These are phyloP conservation scores for Fabriciana adippe DNA, from an alignment of 2,888 invertebrate genomes.

Conservation along the genomic window DNA sequence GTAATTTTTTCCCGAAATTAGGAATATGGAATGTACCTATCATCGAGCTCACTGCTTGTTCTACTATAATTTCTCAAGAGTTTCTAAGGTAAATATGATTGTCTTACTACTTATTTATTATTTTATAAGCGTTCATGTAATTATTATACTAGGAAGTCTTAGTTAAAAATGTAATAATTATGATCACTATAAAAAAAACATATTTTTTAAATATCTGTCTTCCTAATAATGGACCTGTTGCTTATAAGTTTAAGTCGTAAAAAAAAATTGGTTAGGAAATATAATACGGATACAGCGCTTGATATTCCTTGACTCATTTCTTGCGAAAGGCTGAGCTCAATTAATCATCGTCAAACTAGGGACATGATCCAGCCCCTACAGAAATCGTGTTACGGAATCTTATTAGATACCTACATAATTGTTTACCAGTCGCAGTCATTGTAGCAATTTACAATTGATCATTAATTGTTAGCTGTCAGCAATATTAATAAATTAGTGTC, in stretches of 20 bases:
- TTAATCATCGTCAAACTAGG: slow-evolving; percentile 71
- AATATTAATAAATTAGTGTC: slow-evolving; percentile 48
- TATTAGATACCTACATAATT: slow-evolving; percentile 72
- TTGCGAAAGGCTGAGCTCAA: slow-evolving; percentile 46
- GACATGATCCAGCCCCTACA: slow-evolving; percentile 64
- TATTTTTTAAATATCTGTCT: neutral
- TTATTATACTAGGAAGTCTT: neutral
- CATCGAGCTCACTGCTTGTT: no score
- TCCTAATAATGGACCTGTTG: neutral
- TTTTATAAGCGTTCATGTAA: no score
- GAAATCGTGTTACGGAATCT: slow-evolving; percentile 73
- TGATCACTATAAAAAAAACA: neutral
- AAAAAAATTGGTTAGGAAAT: neutral
- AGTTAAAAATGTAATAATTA: no score
- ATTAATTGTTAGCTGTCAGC: slow-evolving; percentile 68
- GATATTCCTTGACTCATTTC: slow-evolving; percentile 12
- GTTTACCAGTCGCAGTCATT: slow-evolving; percentile 70
- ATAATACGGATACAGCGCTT: slow-evolving; percentile 13
- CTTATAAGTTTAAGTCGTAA: neutral
- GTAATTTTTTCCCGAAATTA: no score
- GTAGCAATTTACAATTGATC: slow-evolving; percentile 71
- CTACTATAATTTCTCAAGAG: no score
- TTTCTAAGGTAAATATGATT: no score
- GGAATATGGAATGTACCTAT: no score
- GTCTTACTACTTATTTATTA: no score